These are phyloP conservation scores for Drosophila santomea DNA, from an alignment of 1,140 invertebrate species.

Conservation along the genomic window DNA sequence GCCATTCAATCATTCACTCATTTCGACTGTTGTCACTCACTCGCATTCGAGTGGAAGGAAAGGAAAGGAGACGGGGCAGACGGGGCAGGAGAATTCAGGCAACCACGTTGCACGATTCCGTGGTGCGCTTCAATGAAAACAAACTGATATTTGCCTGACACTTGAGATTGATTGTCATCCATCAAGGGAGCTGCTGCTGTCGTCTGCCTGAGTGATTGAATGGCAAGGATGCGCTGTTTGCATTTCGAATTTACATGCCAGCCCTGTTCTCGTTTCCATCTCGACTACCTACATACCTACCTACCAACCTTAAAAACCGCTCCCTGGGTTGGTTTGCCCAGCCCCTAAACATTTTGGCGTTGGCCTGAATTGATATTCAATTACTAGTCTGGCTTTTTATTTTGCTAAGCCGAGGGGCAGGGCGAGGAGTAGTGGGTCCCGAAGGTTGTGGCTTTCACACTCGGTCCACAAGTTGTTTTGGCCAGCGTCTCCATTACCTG, in stretches of 20 bases:
- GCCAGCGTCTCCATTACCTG: constrained; percentile 44
- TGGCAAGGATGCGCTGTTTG: constrained; percentile 73
- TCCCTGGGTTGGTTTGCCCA: neutral
- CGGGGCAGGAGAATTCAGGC: neutral
- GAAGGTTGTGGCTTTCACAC: constrained; percentile 50
- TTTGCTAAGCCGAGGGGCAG: constrained; percentile 1
- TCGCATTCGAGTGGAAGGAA: constrained; percentile 39
- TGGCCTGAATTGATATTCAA: constrained; percentile 67
- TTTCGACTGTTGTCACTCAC: constrained; percentile 73
- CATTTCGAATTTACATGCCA: constrained; percentile 75
- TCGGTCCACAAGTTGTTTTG: constrained; percentile 19
- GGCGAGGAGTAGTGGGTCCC: neutral
- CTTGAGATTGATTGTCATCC: constrained; percentile 84
- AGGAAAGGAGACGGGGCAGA: constrained; percentile 11
- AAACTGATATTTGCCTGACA: constrained; percentile 84
- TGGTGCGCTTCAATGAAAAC: constrained; percentile 76
- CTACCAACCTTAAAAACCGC: neutral
- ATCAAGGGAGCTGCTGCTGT: constrained; percentile 68
- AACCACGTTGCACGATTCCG: constrained; percentile 59
- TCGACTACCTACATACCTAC: neutral
- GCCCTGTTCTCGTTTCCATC: constrained; percentile 8
- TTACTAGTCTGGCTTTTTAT: constrained; percentile 38
- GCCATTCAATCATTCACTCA: constrained; percentile 72
- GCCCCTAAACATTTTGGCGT: constrained; percentile 32
- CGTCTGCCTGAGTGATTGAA: constrained; percentile 68